Percentiles rank a stretch among this genome's conserved stretches.
phyloP scores from a whole-genome alignment of 1,140 invertebrate species.

The Brachionus angularis region DNA sequence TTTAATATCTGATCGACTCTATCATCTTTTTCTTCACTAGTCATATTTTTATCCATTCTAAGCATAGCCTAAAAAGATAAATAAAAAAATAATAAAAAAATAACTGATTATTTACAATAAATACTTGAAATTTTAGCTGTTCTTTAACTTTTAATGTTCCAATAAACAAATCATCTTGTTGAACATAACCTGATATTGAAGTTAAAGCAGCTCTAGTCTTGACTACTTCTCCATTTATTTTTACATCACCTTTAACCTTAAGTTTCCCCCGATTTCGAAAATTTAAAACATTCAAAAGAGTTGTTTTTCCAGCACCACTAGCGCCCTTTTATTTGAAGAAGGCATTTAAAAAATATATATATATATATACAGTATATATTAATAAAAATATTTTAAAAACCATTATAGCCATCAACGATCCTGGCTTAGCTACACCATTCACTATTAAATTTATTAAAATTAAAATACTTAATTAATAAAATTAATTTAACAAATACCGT shows the following conservation, averaged over 20 bases:
- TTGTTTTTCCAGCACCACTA: conserved; percentile 79
- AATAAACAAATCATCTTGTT: conserved; percentile 70
- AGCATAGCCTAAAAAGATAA: conserved; percentile 15
- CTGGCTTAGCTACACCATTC: conserved; percentile 35
- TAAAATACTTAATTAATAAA: background rate
- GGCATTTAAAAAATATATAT: conserved; percentile 46
- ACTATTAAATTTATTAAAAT: background rate
- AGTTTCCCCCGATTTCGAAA: conserved; percentile 71
- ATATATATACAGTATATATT: background rate
- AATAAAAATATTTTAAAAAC: background rate
- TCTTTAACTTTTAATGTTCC: conserved; percentile 61
- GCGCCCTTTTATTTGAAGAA: too few species aligned
- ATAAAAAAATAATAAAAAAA: background rate
- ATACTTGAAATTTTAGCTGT: conserved; percentile 60
- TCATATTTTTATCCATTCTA: conserved; percentile 15
- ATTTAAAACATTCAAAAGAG: conserved; percentile 82
- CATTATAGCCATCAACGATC: conserved; percentile 41
- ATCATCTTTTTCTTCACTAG: conserved; percentile 8
- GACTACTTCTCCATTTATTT: conserved; percentile 52
- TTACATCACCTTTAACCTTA: conserved; percentile 66
- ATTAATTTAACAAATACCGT: background rate
- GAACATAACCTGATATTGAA: conserved; percentile 79
- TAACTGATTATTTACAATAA: background rate
- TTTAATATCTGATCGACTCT: conserved; percentile 18
- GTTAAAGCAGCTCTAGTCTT: conserved; percentile 8